Evolutionary conservation across 2,888 invertebrate species (phyloP).

Genomic region (Enchytraeus crypticus): DNA sequence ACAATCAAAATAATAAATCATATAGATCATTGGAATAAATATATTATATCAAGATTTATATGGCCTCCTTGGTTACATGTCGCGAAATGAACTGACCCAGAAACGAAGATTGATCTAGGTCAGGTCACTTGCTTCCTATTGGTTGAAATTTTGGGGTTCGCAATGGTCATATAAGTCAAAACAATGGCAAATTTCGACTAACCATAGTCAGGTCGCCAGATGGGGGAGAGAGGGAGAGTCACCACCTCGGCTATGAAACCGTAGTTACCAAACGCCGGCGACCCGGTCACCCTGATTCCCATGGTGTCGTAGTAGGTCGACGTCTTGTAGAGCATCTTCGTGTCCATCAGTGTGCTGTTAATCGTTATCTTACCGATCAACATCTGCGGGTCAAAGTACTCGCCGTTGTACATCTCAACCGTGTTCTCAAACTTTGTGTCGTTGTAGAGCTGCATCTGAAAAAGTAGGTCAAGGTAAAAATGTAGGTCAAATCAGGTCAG

Average conservation of each 20-base stretch:
- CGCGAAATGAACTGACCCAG: too few species aligned
- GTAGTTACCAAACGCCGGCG: conserved; percentile 78
- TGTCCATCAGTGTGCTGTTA: conserved; percentile 31
- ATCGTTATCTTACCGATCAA: conserved; percentile 29
- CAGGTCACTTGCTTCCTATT: too few species aligned
- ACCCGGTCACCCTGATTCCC: conserved; percentile 82
- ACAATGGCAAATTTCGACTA: conserved; percentile 4
- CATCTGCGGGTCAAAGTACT: conserved; percentile 64
- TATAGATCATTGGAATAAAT: neutral
- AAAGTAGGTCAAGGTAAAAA: too few species aligned
- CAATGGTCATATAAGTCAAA: too few species aligned
- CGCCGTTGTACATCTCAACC: conserved; percentile 80
- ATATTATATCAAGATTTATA: too few species aligned
- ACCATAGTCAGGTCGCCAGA: conserved; percentile 39
- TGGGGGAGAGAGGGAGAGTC: conserved; percentile 62
- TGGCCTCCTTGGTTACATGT: too few species aligned
- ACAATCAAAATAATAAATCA: neutral
- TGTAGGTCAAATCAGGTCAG: too few species aligned
- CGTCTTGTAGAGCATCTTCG: conserved; percentile 27
- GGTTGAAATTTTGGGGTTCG: too few species aligned
- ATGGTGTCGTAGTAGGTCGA: conserved; percentile 48
- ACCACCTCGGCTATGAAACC: conserved; percentile 97
- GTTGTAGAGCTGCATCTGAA: conserved; percentile 41
- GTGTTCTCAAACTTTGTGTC: conserved; percentile 59
- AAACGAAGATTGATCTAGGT: too few species aligned